Conservation (phyloP, 2,113 vertebrate genomes). For the Halcyon malimbica region DNA sequence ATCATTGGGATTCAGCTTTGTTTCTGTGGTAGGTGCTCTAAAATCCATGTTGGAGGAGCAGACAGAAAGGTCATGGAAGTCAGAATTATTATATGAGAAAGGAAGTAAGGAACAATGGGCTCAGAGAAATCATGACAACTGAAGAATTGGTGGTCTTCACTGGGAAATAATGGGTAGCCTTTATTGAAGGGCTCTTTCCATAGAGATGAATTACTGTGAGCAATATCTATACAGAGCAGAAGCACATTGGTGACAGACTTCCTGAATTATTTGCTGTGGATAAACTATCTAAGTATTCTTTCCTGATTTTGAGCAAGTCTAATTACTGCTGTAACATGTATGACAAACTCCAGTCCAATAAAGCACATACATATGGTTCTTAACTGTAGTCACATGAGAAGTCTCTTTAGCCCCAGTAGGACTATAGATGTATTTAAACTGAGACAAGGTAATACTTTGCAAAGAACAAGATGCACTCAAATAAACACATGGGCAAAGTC, state of each 20-base stretch:
- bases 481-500: neutral
- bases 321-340: neutral
- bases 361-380: neutral
- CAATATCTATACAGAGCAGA: slow-evolving; percentile 4
- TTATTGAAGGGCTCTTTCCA: slow-evolving; percentile 18
- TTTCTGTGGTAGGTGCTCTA: slow-evolving; percentile 53
- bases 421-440: neutral
- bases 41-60: slow-evolving; percentile 40
- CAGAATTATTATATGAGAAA: slow-evolving; percentile 73
- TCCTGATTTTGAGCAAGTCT: neutral
- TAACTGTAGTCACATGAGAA: neutral
- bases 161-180: slow-evolving; percentile 38
- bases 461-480: neutral
- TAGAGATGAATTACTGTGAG: neutral
- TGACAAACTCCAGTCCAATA: neutral
- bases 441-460: neutral
- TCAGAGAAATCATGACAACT: slow-evolving; percentile 19
- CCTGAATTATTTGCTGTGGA: slow-evolving; percentile 18
- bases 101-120: slow-evolving; percentile 62
- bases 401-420: neutral
- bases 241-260: neutral
- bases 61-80: slow-evolving; percentile 62
- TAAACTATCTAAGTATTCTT: neutral
- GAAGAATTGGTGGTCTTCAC: slow-evolving; percentile 42
- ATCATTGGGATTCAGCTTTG: slow-evolving; percentile 4